Evolutionary conservation across 2,797 vertebrate species (phyloP).

Genomic region (Liasis olivaceus): DNA sequence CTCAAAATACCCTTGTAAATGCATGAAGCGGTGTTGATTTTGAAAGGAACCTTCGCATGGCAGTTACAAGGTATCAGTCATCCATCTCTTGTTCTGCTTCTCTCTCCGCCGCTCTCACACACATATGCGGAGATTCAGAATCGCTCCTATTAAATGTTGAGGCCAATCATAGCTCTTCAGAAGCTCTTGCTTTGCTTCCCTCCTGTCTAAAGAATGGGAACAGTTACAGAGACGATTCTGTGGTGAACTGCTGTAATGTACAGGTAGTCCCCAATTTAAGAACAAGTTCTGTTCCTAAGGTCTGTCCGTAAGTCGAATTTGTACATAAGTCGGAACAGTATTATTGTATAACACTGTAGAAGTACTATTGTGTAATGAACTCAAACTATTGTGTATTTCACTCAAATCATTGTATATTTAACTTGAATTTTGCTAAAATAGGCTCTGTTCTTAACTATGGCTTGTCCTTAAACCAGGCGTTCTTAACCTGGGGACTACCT

Average conservation of each 20-base stretch:
- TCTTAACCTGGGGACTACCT: slow-evolving; percentile 18
- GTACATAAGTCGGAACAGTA: too few species aligned
- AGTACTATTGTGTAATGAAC: too few species aligned
- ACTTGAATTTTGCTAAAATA: too few species aligned
- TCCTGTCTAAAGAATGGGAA: slow-evolving; percentile 49
- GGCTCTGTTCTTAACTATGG: too few species aligned
- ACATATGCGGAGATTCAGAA: neutral
- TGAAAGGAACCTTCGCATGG: neutral
- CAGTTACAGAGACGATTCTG: slow-evolving; percentile 71
- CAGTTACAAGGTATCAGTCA: neutral
- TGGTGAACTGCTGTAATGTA: slow-evolving; percentile 55
- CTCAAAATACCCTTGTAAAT: neutral
- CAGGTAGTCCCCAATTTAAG: too few species aligned
- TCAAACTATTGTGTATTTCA: too few species aligned
- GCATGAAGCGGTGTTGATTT: neutral
- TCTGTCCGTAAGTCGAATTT: too few species aligned
- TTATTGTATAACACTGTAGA: too few species aligned
- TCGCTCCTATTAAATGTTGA: slow-evolving; percentile 19
- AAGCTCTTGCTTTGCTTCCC: slow-evolving; percentile 51
- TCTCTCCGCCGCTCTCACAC: neutral
- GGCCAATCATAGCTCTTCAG: slow-evolving; percentile 45
- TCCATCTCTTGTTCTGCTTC: neutral
- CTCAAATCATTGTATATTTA: too few species aligned
- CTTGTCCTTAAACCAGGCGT: too few species aligned
- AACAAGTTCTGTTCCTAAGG: too few species aligned